These are phyloP conservation scores for Ceratosolen solmsi DNA, from an alignment of 1,140 invertebrate genomes.

Conservation along the genomic window DNA sequence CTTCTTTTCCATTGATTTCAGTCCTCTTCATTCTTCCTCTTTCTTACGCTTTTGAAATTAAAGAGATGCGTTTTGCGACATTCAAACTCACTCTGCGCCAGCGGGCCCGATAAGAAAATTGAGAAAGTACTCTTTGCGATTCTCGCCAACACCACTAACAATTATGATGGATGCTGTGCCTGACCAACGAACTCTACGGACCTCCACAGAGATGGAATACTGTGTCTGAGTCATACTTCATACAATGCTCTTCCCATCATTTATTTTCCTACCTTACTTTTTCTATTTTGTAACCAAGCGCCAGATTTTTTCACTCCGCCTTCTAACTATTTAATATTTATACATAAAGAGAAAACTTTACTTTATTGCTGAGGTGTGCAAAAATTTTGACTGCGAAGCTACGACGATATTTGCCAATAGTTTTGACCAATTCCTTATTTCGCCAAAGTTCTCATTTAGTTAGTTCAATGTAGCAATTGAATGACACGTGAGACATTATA, in stretches of 20 bases:
- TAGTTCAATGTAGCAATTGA: no score
- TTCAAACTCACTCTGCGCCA: neutral
- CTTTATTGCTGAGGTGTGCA: neutral
- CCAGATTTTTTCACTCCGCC: neutral
- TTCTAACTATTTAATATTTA: neutral
- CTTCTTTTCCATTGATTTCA: conserved; percentile 14
- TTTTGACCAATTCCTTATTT: neutral
- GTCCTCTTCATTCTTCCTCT: neutral
- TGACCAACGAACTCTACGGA: neutral
- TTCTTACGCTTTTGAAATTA: conserved; percentile 35
- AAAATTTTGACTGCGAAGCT: neutral
- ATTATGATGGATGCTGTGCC: neutral
- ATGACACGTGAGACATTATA: neutral
- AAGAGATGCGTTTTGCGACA: conserved; percentile 36
- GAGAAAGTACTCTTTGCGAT: conserved; percentile 14
- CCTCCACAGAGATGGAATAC: neutral
- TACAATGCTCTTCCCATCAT: neutral
- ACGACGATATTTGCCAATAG: neutral
- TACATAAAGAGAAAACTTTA: neutral
- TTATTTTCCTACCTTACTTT: neutral
- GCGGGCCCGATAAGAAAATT: conserved; percentile 35
- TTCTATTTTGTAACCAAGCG: neutral
- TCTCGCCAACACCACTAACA: neutral
- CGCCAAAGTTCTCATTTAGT: neutral
- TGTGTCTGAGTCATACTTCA: neutral